Evolutionary conservation across 2,113 vertebrate species (phyloP).

Genomic region (Nothocercus julius): DNA sequence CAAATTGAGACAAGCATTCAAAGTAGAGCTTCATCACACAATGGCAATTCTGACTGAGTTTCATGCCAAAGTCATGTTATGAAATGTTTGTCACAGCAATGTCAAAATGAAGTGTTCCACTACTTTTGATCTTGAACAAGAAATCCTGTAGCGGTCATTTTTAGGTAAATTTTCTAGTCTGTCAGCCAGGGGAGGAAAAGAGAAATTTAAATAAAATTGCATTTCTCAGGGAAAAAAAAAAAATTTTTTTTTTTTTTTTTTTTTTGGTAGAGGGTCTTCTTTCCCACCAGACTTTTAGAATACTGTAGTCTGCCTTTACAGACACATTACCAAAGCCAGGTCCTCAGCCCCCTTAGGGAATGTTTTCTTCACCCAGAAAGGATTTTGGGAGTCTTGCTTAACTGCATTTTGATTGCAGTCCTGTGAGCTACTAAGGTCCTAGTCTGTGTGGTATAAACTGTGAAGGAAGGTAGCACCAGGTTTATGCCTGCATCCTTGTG

Average conservation of each 20-base stretch:
- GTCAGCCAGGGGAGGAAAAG: background rate
- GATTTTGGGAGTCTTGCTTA: background rate
- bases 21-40: background rate
- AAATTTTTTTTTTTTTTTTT: background rate
- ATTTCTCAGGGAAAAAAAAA: background rate
- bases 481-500: background rate
- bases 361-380: background rate
- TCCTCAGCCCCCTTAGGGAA: background rate
- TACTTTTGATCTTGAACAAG: background rate
- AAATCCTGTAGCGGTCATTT: slow-evolving; percentile 27
- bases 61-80: background rate
- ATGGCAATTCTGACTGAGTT: background rate
- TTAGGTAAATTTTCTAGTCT: slow-evolving; percentile 7
- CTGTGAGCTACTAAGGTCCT: background rate
- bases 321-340: background rate
- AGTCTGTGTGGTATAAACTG: background rate
- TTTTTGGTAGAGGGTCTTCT: background rate
- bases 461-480: background rate
- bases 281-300: background rate
- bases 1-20: background rate
- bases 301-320: background rate
- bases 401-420: background rate
- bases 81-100: slow-evolving; percentile 27
- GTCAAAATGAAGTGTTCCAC: slow-evolving; percentile 18
- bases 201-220: background rate